Evolutionary conservation across 2,888 invertebrate species (phyloP).

Genomic region (Deroplatys truncata): DNA sequence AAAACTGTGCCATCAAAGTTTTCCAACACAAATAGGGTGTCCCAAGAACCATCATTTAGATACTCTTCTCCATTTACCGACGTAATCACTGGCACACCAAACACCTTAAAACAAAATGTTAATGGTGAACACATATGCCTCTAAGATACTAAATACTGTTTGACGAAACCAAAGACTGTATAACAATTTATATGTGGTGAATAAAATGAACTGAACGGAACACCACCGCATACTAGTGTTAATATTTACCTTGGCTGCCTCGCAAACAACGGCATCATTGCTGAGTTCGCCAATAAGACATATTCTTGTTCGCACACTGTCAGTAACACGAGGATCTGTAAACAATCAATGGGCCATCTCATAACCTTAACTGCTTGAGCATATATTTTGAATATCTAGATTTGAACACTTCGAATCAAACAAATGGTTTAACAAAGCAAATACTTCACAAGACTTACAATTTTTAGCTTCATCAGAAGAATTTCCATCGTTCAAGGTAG

Average conservation of each 20-base stretch:
- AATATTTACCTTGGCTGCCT: slow-evolving; percentile 51
- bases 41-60: slow-evolving; percentile 54
- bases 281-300: slow-evolving; percentile 59
- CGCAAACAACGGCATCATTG: slow-evolving; percentile 50
- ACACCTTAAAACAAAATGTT: slow-evolving; percentile 40
- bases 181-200: too few species aligned
- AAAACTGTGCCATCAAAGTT: slow-evolving; percentile 70
- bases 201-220: too few species aligned
- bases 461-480: neutral
- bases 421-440: neutral
- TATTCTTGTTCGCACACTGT: slow-evolving; percentile 43
- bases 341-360: neutral
- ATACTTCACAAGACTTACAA: neutral
- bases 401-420: neutral
- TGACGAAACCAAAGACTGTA: too few species aligned
- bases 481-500: neutral
- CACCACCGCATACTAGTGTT: neutral
- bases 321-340: neutral
- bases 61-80: slow-evolving; percentile 60
- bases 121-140: neutral
- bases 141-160: too few species aligned
- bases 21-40: slow-evolving; percentile 68
- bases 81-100: slow-evolving; percentile 58
- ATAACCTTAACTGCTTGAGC: neutral
- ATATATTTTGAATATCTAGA: neutral